These are phyloP conservation scores for Acridotheres tristis DNA, from an alignment of 2,797 vertebrate genomes.

Conservation along the genomic window DNA sequence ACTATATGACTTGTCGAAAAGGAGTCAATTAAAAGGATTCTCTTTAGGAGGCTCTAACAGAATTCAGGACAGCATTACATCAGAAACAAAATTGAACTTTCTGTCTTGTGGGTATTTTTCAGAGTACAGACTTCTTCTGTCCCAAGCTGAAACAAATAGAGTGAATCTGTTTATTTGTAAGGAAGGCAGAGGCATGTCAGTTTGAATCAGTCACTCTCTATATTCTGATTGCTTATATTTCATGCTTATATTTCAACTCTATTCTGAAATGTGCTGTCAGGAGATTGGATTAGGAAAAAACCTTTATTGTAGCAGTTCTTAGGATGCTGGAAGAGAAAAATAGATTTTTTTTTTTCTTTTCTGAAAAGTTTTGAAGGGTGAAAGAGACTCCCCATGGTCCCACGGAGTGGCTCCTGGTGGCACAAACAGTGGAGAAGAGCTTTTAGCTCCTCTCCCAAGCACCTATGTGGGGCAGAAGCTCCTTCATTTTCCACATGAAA, in stretches of 20 bases:
- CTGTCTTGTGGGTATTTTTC: background rate
- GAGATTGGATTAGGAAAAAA: background rate
- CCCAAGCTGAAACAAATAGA: background rate
- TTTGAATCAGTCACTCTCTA: background rate
- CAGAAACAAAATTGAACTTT: background rate
- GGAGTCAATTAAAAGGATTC: conserved; percentile 31
- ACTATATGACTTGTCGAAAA: conserved; percentile 5
- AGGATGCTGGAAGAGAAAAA: background rate
- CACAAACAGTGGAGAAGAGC: background rate
- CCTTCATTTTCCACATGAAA: background rate
- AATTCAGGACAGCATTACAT: background rate
- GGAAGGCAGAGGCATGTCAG: background rate
- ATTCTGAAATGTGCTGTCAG: background rate
- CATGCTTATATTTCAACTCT: background rate
- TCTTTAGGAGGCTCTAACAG: background rate
- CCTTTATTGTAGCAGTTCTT: background rate
- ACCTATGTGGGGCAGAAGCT: rapidly evolving
- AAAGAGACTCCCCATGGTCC: background rate
- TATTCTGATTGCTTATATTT: background rate
- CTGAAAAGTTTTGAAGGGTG: background rate
- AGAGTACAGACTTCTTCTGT: background rate
- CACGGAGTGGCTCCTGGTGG: background rate
- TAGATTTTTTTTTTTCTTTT: background rate
- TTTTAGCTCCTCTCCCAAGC: background rate
- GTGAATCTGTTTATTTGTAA: background rate